phyloP scores from a whole-genome alignment of 2,113 vertebrate species.

The Sylvilagus bachmani region DNA sequence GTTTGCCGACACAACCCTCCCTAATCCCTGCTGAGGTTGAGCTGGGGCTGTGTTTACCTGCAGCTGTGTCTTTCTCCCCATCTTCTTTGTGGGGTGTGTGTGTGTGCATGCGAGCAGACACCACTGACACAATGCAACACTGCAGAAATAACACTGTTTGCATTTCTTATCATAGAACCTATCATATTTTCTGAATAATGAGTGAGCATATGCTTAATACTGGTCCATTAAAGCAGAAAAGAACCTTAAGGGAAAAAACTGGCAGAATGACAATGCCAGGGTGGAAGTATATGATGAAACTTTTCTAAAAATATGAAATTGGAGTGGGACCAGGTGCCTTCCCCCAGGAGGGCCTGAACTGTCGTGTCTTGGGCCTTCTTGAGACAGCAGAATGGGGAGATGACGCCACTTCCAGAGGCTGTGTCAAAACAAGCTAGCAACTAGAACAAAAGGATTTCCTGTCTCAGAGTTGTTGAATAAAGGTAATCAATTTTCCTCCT shows the following conservation, averaged over 20 bases:
- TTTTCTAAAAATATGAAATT: not conserved
- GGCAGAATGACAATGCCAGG: not conserved
- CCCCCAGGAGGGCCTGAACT: not conserved
- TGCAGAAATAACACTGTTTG: constrained; percentile 19
- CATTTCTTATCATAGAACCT: constrained; percentile 41
- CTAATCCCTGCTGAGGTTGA: not conserved
- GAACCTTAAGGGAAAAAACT: not conserved
- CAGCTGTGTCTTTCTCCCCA: not conserved
- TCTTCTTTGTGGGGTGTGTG: not conserved
- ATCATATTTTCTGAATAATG: not conserved
- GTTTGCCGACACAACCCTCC: not conserved
- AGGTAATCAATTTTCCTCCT: not conserved
- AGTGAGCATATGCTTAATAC: not conserved
- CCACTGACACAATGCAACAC: not conserved
- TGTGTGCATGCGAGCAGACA: not conserved
- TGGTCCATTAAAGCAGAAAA: not conserved
- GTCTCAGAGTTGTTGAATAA: not conserved
- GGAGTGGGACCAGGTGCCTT: not conserved
- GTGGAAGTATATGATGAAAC: not conserved
- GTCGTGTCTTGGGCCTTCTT: not conserved
- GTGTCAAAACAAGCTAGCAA: not conserved
- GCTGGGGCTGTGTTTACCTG: constrained; percentile 28
- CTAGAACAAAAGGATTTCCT: not conserved
- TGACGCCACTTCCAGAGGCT: not conserved
- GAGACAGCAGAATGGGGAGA: not conserved